A percentile compares a stretch with the other conserved stretches of the same genome.
Evolutionary conservation across 2,113 vertebrate genomes (phyloP).

Genomic region (Cyanoramphus novaezelandiae): DNA sequence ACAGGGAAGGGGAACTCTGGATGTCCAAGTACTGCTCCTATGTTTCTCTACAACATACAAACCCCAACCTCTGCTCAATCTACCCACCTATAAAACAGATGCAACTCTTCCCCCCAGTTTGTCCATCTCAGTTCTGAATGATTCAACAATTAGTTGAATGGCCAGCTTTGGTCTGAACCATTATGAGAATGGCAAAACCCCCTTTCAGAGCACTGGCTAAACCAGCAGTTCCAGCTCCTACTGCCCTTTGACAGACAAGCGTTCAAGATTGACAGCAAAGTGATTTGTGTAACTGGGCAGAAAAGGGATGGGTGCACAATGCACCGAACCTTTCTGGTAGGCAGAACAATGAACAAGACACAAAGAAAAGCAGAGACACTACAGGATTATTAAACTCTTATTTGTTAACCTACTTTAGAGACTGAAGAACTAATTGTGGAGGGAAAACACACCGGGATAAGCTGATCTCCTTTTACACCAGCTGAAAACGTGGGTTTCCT

Average conservation of each 20-base stretch:
- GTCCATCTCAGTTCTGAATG: not conserved
- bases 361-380: not conserved
- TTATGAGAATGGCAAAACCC: not conserved
- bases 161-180: not conserved
- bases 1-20: not conserved
- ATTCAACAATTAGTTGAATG: not conserved
- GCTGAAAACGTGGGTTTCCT: not conserved
- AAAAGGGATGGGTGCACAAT: not conserved
- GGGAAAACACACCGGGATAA: not conserved
- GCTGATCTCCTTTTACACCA: not conserved
- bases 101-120: not conserved
- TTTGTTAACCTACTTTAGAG: not conserved
- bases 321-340: no score
- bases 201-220: not conserved
- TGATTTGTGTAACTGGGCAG: not conserved
- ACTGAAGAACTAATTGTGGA: not conserved
- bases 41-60: accelerated
- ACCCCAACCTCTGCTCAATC: not conserved
- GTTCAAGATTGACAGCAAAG: not conserved
- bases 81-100: not conserved
- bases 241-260: accelerated
- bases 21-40: not conserved
- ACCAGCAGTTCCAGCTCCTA: not conserved
- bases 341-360: not conserved
- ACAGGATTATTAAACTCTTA: not conserved